phyloP scores from a whole-genome alignment of 1,140 invertebrate genomes.

The Elysia chlorotica region DNA sequence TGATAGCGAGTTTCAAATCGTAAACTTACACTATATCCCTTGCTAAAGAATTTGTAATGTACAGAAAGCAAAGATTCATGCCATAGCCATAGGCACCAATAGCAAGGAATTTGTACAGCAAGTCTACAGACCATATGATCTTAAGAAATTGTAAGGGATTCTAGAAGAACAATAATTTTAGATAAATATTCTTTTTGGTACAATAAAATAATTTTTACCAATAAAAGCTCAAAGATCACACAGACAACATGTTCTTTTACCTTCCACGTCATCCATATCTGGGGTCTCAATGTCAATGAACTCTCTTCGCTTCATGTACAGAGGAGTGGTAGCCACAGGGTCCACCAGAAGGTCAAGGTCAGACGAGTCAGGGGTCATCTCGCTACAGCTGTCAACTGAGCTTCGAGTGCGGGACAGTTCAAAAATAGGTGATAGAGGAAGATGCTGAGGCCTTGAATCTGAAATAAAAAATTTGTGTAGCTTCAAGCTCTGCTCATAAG shows the following conservation, averaged over 20 bases:
- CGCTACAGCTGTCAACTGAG: background rate
- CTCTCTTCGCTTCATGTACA: slow-evolving; percentile 32
- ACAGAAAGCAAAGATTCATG: too few species aligned
- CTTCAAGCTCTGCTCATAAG: too few species aligned
- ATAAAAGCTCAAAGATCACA: too few species aligned
- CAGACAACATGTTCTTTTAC: background rate
- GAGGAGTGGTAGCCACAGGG: slow-evolving; percentile 30
- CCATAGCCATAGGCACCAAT: too few species aligned
- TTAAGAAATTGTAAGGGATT: too few species aligned
- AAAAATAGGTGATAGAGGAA: background rate
- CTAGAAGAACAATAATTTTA: background rate
- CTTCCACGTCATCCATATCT: slow-evolving; percentile 29
- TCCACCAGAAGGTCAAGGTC: background rate
- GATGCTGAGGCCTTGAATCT: background rate
- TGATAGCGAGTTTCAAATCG: too few species aligned
- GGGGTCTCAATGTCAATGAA: slow-evolving; percentile 33
- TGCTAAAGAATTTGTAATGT: too few species aligned
- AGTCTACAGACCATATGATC: too few species aligned
- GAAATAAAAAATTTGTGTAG: background rate
- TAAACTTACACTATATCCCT: too few species aligned
- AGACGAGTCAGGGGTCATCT: too few species aligned
- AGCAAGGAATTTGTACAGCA: too few species aligned
- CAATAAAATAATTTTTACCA: background rate
- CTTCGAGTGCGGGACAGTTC: background rate
- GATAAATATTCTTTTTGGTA: background rate